Evolutionary conservation across 2,797 vertebrate species (phyloP), one percentile per base, ranked within the genome.

Genomic region (Microctenopoma stevenorrisi): DNA sequence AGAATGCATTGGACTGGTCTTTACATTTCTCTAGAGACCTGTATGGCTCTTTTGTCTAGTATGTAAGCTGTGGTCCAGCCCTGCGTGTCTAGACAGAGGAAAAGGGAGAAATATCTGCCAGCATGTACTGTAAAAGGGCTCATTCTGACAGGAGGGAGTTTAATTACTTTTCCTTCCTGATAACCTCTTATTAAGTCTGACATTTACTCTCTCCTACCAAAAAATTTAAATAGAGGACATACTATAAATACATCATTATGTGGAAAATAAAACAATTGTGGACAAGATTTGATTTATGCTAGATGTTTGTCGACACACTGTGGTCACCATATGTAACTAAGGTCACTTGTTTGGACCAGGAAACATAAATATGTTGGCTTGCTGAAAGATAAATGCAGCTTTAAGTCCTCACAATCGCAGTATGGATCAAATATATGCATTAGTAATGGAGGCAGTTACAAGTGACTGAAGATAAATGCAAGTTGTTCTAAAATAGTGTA

Each of bases 71-170:
- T 5, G 52, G 81, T 88, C 78, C 63, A 77, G 76, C 79, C 74
- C 84, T 86, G 74, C 75, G 18, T 73, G 91, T 91, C 90, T 92
- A 92, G 91, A 92, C 90, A 75, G 82, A 85, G 86, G 81, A 88
- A 88, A 87, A 84, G 73, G 80, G 79, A 85, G 88, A 83, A 84
- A 86, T 81, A 81, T 81, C 72, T 30, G 70, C 82, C 86, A 82
- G 77, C 68, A 46, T 70, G 75, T 81, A 82, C 49, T 53, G 81
- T 88, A 83, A 88, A 92, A 85, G 77, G 79, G 82, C 70, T 86
- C 62, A 75, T 82, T 89, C 84, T 82, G 64, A 81, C 18, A 52
- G 49, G 61, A 73, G 82, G 75, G 78, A 84, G 76, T 86, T 85
- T 86, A 87, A 90, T 87, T 76, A 85, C 86, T 81, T 84, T 90